Evolutionary conservation across 2,888 invertebrate genomes (phyloP), one percentile per base, ranked within the genome.

Genomic region (Patella ulyssiponensis): DNA sequence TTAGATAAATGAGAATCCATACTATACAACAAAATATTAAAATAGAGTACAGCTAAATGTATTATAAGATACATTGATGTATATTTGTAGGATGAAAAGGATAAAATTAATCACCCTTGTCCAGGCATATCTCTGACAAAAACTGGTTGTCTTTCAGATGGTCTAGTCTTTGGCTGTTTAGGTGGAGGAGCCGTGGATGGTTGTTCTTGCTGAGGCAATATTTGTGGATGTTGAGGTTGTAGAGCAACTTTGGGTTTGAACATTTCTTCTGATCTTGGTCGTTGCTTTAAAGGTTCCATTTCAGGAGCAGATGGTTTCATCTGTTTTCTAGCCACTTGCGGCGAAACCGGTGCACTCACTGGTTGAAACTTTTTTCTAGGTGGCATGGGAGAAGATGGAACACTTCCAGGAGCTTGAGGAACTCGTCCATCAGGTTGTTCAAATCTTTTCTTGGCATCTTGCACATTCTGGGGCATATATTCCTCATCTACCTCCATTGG

Each of bases 381-480:
- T 33, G 78, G 79, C 44, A 78, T 78, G 17, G 77, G 69, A 1
- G 80, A 80, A 64, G 76, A 78, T 56, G 81, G 77, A 52, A 80
- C 58, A 71, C 80, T 81, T 14, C 80, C 78, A 69, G 84, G 78
- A 52, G 82, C 80, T 17, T 71, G 69, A 23, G 79, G 81, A 15
- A 69, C 44, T 5, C 23, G 70, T 73, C 81, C 80, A 15, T 80
- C 79, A 69, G 81, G 73, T 33, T 78, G 74, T 74, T 80, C 80
- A 80, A 89, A 89, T 74, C 80, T 80, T 71, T 80, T 83, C 73
- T 84, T 84, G 52, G 88, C 88, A 75, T 88, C 86, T 54, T 86
- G 76, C 54, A 89, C 84, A 54, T 84, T 81, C 51, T 85, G 86
- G 53, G 84, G 77, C 69, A 85, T 82, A 56, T 82, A 80, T 71